Base-by-base conservation (phyloP, 2,888 invertebrate species). In the Pollenia amentaria region DNA sequence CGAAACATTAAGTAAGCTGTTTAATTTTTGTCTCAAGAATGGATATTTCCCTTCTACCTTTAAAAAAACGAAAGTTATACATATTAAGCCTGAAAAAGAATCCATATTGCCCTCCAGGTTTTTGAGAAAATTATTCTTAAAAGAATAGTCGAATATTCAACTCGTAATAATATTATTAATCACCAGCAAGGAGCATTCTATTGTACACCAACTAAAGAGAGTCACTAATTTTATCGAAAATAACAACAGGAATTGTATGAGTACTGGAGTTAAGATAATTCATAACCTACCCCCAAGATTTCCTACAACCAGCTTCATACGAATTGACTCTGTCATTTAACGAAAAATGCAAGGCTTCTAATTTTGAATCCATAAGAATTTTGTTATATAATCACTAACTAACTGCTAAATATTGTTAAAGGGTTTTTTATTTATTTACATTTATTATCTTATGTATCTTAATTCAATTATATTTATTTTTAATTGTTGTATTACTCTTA, bases 161-260 rank as follows among this genome's bases (percentile, higher is more conserved):
- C 46, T 1, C 21, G 11, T 42, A 70, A 70, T 8, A 18, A 12
- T n/a, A n/a, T n/a, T 11, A 42, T 16, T 12, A 51, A 42, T 4
- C 51, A 21, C 14, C 21, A 65, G 8, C 29, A 65, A 29, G 53
- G 53, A 40, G 69, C 40, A 40, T 57, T 46, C 40, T 40, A 69
- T 57, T 1, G 55, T 57, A 11, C 67, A 78, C 38, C 77, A 78
- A 78, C 1, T 78, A n/a, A 78, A 78, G 11, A 46, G 77, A 67
- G 55, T 78, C 1, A 12, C 60, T 8, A 69, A 78, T 11, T 0
- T 78, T 21, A 38, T 78, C 4, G 44, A 42, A 12, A 21, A 16
- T 7, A 55, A 67, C 10, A 64, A 44, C 11, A 21, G 44, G 7
- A 18, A 21, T 44, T 7, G 44, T 12, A 46, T 14, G 12, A 64